Base-by-base conservation (phyloP, 2,888 invertebrate genomes). In the Agrochola macilenta region DNA sequence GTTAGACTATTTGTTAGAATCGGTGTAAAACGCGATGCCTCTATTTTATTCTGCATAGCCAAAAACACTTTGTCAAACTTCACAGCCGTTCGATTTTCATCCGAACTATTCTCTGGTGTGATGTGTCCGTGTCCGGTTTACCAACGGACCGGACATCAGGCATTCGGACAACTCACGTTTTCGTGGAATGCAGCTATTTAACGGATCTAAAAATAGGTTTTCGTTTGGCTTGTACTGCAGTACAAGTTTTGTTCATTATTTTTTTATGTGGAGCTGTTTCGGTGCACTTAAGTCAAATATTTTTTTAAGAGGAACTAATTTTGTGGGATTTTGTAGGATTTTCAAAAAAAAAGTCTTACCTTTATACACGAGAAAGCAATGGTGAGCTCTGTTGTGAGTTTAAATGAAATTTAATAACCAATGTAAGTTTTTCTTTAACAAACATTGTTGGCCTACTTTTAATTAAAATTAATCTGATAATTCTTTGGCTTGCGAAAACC, bases 11-110 rank as follows among this genome's bases (percentile, higher is more conserved):
- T 46, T 14, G 14, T 0, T 14, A 14, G 46, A 14, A 14, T 46
- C 46, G 14, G 52, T 57, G n/a, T 57, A 12, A 57, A 57, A 57
- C 12, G n/a, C 12, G n/a, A 5, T 12, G 12, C n/a, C n/a, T n/a
- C 57, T 0, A n/a, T n/a, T 23, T 23, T 4, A 57, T 57, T 30
- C 9, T 11, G 52, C 58, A 11, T 5, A 12, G 8, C 20, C n/a
- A 54, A 70, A 68, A 43, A n/a, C 70, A 30, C 70, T 79, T 60
- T 30, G 14, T 79, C 71, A 79, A 69, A 30, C 65, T 43, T 23
- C 52, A 52, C 23, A 49, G 43, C 39, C 14, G 49, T 66, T 23
- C 17, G 39, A 23, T 49, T 76, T 77, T 26, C 61, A 66, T 17
- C 14, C 35, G 9, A 54, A 20, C 14, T 7, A 60, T 71, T 54